Base-by-base conservation (phyloP, 2,113 vertebrate species). In the Nothoprocta pentlandii region DNA sequence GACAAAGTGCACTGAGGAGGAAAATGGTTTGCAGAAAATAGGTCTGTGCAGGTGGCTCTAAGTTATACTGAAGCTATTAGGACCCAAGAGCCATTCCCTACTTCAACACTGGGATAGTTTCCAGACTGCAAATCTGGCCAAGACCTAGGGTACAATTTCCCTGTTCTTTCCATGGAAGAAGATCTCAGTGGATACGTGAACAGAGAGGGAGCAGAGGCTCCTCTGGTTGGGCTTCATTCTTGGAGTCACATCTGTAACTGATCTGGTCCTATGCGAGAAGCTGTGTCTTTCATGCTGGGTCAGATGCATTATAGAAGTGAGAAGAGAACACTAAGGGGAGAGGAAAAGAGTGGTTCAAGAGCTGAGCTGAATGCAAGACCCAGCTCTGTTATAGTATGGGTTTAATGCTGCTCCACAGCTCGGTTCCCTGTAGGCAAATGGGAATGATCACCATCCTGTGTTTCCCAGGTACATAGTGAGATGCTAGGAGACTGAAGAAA, bases 371-470 rank as follows among this genome's bases (percentile, higher is more conserved):
- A 32, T 6, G 39, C 19, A 73, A 47, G 32, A 64, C 56, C 21
- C 53, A 30, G 16, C 1, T 87, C 0, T 1, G 12, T 3, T 36
- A 39, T 0, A 1, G 4, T 41, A 42, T 51, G 25, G 63, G 22
- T 22, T 82, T 62, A 69, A 46, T 34, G 41, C 49, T 93, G 22
- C 32, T 64, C 21, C 70, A 7, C 30, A 82, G 53, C 46, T 56
- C 26, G 23, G 14, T 79, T 83, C 49, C 17, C 13, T 47, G 30
- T 47, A 19, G 23, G 28, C 19, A 69, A 79, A 41, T 17, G 51
- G 13, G 34, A 44, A 84, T 63, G 12, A 89, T 75, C 76, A 58
- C 56, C 25, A 5, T 68, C 70, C 23, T 77, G 25, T 78, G 2
- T 28, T 85, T 87, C 80, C 21, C 41, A 32, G 12, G 10, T 41